Conservation (phyloP, 1,140 invertebrate genomes). For the silkworm (Bombyx mori) region DNA sequence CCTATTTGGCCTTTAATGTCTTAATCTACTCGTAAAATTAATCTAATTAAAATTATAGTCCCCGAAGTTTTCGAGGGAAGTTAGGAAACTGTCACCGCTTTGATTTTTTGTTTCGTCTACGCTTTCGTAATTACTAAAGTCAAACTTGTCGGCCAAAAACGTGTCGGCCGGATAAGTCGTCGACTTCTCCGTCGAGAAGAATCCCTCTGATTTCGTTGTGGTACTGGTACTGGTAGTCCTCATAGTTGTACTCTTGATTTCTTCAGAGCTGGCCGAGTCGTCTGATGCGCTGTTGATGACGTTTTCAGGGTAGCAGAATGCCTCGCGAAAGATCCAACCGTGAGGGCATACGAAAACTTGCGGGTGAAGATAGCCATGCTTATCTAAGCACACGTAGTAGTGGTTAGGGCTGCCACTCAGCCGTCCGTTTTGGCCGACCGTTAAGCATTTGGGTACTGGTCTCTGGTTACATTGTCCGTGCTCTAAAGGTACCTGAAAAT, state of each 20-base stretch:
- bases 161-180: conserved; percentile 37
- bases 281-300: conserved; percentile 1
- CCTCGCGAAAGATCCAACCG: conserved; percentile 48
- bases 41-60: too few species aligned
- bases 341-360: conserved; percentile 60
- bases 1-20: too few species aligned
- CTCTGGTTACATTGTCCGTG: conserved; percentile 45
- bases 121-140: conserved; percentile 45
- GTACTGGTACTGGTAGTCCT: conserved; percentile 14
- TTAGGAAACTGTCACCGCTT: conserved; percentile 25
- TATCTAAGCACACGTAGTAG: conserved; percentile 52
- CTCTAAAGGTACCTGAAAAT: conserved; percentile 41
- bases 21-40: too few species aligned
- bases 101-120: conserved; percentile 22
- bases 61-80: conserved; percentile 33
- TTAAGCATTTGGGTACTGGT: conserved; percentile 36
- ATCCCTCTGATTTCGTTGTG: conserved; percentile 25
- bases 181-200: conserved; percentile 50
- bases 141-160: conserved; percentile 58
- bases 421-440: conserved; percentile 35
- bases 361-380: conserved; percentile 29
- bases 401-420: conserved; percentile 38
- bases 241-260: conserved; percentile 27
- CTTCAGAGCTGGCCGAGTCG: conserved; percentile 2
- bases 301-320: conserved; percentile 40